Percentiles rank a stretch among this genome's conserved stretches.
Evolutionary conservation across 1,140 invertebrate species (phyloP).

Genomic region (Eriocheir sinensis): DNA sequence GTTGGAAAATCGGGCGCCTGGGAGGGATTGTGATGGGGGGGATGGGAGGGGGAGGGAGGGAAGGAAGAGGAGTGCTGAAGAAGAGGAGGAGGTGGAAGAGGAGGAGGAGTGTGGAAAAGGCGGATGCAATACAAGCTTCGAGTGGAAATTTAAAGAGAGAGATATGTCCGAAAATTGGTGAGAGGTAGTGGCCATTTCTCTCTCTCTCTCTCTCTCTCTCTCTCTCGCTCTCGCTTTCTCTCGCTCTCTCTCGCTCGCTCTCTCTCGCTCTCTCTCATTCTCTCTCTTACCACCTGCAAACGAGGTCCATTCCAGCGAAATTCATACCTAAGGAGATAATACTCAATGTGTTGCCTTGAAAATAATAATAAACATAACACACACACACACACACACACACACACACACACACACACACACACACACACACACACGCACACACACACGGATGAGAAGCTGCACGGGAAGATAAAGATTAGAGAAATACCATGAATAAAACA

Average conservation of each 20-base stretch:
- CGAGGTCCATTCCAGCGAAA: neutral
- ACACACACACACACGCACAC: too few relatives aligned
- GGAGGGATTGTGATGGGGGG: neutral
- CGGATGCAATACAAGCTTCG: neutral
- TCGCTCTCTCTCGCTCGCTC: neutral
- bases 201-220: conserved; percentile 22
- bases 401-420: too few relatives aligned
- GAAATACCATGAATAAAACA: neutral
- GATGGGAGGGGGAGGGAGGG: neutral
- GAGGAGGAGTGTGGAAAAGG: neutral
- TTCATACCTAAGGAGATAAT: neutral
- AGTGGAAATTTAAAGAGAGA: conserved; percentile 18
- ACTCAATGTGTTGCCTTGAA: neutral
- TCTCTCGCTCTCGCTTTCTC: conserved; percentile 2
- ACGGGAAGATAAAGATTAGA: neutral
- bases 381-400: too few relatives aligned
- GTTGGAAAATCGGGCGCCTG: neutral
- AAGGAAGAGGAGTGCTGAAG: neutral
- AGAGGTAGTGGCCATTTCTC: neutral
- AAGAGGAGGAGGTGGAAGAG: neutral
- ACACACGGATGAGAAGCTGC: too few relatives aligned
- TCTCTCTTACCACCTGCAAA: neutral
- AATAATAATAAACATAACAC: neutral
- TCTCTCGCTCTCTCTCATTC: neutral
- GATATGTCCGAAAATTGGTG: neutral